phyloP scores from a whole-genome alignment of 2,113 vertebrate genomes.

The Taxidea taxus region DNA sequence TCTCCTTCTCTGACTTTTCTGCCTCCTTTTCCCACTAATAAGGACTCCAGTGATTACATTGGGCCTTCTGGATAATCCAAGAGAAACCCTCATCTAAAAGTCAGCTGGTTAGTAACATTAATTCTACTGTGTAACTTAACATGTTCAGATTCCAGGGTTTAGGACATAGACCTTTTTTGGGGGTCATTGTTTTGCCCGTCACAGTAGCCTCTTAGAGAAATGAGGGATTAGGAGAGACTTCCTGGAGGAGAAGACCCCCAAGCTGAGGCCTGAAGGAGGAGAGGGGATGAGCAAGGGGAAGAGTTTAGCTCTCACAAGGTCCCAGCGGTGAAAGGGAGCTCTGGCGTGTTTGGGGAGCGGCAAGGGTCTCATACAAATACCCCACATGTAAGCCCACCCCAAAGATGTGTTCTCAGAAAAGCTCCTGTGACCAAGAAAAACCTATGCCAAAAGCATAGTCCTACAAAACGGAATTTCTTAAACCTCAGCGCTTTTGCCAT shows the following conservation, averaged over 20 bases:
- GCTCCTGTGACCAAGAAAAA: neutral
- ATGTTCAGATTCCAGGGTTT: neutral
- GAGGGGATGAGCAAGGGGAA: neutral
- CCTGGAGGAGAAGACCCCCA: neutral
- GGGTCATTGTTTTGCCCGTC: neutral
- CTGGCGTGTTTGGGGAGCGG: neutral
- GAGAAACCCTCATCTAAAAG: neutral
- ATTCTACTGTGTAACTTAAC: neutral
- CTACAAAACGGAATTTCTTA: neutral
- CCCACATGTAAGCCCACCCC: too few relatives aligned
- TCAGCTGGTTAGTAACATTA: neutral
- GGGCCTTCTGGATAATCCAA: neutral
- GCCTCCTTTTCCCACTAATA: neutral
- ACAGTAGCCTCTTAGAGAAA: neutral
- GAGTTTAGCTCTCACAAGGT: neutral
- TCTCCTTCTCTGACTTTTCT: neutral
- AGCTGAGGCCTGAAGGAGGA: neutral
- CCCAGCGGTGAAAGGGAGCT: neutral
- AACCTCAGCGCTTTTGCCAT: neutral
- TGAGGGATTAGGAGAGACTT: neutral
- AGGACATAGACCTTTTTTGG: neutral
- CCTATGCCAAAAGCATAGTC: neutral
- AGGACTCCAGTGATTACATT: neutral
- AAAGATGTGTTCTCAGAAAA: neutral
- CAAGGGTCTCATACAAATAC: neutral